A percentile compares a stretch with the other conserved stretches of the same genome.
phyloP scores from a whole-genome alignment of 2,113 vertebrate species.

The Jaculus jaculus region DNA sequence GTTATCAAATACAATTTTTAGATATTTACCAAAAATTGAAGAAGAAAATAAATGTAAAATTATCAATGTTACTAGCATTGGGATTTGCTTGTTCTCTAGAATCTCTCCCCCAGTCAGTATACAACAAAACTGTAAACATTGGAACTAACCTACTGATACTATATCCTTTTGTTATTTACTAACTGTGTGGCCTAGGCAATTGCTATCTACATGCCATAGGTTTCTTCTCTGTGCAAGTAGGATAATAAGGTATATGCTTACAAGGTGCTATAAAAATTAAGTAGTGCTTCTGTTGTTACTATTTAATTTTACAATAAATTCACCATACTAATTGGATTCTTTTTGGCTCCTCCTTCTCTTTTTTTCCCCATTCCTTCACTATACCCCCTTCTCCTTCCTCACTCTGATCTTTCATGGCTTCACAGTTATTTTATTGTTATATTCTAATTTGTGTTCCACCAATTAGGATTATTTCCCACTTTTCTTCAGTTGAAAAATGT shows the following conservation, averaged over 20 bases:
- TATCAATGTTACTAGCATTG: not conserved
- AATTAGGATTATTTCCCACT: not conserved
- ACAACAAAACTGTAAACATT: constrained; percentile 18
- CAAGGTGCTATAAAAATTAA: not conserved
- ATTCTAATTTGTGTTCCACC: not conserved
- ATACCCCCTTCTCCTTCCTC: not conserved
- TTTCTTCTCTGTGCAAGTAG: constrained; percentile 28
- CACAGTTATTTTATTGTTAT: not conserved
- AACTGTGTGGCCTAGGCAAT: not conserved
- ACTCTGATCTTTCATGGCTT: not conserved
- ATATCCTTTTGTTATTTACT: constrained; percentile 13
- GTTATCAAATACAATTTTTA: constrained; percentile 41
- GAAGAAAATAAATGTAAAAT: constrained; percentile 32
- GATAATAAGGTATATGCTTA: not conserved
- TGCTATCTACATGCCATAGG: not conserved
- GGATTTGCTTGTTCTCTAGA: not conserved
- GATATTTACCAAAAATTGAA: constrained; percentile 22
- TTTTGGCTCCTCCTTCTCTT: not conserved
- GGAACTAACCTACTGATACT: not conserved
- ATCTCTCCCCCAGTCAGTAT: not conserved
- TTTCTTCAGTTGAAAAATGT: not conserved
- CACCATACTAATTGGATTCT: not conserved
- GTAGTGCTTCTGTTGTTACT: not conserved
- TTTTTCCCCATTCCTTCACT: too few relatives aligned
- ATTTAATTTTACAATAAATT: not conserved